Percentiles rank a stretch among this genome's conserved stretches.
These are phyloP conservation scores for Ichneumon xanthorius DNA, from an alignment of 2,888 invertebrate genomes.

Conservation along the genomic window DNA sequence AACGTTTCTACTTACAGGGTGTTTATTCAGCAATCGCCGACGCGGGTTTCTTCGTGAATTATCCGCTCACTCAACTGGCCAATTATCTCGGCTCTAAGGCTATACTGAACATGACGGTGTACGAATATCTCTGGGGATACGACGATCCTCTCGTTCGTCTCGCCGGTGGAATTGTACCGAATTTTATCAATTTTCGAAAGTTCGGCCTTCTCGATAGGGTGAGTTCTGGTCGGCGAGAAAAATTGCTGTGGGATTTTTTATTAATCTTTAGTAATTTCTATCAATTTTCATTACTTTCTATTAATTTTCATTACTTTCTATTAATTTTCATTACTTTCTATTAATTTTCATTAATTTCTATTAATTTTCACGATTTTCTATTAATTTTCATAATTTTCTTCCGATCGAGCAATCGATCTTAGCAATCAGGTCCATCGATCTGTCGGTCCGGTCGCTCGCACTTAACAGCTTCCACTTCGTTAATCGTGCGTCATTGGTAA, in stretches of 20 bases:
- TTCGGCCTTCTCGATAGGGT: slow-evolving; percentile 94
- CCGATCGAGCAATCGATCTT: neutral
- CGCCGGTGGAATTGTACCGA: slow-evolving; percentile 90
- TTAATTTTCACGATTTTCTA: neutral
- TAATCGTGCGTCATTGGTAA: slow-evolving; percentile 7
- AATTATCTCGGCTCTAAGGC: slow-evolving; percentile 87
- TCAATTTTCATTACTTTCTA: neutral
- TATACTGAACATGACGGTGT: slow-evolving; percentile 88
- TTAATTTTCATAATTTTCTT: neutral
- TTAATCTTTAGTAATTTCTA: neutral
- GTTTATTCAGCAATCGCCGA: slow-evolving; percentile 86
- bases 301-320: neutral
- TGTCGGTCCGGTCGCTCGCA: neutral
- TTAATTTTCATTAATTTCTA: neutral
- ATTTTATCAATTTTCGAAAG: slow-evolving; percentile 92
- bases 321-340: neutral
- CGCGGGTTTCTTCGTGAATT: slow-evolving; percentile 86
- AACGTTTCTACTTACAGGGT: slow-evolving; percentile 84
- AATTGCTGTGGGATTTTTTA: slow-evolving; percentile 19
- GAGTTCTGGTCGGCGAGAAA: slow-evolving; percentile 79
- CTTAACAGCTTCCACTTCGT: neutral
- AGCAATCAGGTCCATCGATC: neutral
- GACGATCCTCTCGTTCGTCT: slow-evolving; percentile 90
- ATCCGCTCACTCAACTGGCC: slow-evolving; percentile 87
- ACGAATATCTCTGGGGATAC: slow-evolving; percentile 94